Evolutionary conservation across 2,797 vertebrate genomes (phyloP).

Genomic region (Poecile montanus): DNA sequence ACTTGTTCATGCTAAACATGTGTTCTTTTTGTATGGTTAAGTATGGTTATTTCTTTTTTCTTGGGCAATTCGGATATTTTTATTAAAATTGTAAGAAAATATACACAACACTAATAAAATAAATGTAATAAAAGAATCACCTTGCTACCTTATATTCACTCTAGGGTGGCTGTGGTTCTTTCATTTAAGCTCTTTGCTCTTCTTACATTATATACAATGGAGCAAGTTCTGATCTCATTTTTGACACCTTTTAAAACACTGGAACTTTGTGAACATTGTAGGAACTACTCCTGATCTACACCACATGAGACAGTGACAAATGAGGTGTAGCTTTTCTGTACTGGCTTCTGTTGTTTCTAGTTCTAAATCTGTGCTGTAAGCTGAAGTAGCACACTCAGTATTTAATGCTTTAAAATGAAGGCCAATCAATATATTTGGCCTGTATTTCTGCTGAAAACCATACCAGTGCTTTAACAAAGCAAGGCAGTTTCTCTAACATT

Average conservation of each 20-base stretch:
- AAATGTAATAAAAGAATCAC: conserved; percentile 69
- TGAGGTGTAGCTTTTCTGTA: background rate
- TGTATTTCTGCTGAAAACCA: background rate
- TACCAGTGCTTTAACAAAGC: background rate
- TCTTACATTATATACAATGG: conserved; percentile 41
- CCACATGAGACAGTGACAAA: background rate
- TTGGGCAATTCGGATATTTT: conserved; percentile 65
- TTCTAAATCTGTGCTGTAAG: conserved; percentile 5
- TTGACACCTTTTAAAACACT: background rate
- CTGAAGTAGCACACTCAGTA: background rate
- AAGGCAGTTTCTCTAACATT: background rate
- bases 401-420: conserved; percentile 47
- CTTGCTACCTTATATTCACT: conserved; percentile 75
- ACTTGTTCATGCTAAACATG: conserved; percentile 61
- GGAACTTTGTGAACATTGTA: background rate
- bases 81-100: conserved; percentile 81
- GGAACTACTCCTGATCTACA: background rate
- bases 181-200: conserved; percentile 77
- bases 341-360: conserved; percentile 27
- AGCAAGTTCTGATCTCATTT: background rate
- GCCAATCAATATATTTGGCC: background rate
- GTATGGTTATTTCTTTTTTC: background rate
- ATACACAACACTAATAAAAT: conserved; percentile 73
- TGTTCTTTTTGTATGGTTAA: background rate
- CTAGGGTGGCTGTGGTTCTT: conserved; percentile 68